A percentile compares a stretch with the other conserved stretches of the same genome.
Evolutionary conservation across 2,797 vertebrate genomes (phyloP).

Genomic region (Sparus aurata): DNA sequence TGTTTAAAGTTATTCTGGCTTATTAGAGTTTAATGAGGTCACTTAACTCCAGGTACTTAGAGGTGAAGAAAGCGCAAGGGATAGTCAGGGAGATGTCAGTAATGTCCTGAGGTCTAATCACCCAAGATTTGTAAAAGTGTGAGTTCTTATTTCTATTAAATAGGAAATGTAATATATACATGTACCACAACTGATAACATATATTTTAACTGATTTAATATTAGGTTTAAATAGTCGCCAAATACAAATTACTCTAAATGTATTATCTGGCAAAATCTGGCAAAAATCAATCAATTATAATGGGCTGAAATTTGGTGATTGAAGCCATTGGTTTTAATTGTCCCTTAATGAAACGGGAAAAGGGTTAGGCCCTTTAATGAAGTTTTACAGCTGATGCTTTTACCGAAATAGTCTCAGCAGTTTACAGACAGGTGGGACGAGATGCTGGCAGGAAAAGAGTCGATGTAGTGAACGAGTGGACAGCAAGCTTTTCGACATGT

Average conservation of each 20-base stretch:
- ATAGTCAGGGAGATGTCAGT: neutral
- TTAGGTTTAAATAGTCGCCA: neutral
- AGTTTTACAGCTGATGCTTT: constrained; percentile 4
- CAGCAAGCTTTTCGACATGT: neutral
- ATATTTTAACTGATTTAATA: neutral
- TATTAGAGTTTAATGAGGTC: neutral
- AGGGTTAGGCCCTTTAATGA: neutral
- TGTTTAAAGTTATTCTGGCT: neutral
- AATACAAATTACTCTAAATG: neutral
- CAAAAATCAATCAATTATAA: neutral
- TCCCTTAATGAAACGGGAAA: constrained; percentile 1
- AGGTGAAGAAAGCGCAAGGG: too few species aligned
- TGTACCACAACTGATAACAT: too few species aligned
- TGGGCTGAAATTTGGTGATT: constrained; percentile 10
- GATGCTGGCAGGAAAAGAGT: neutral
- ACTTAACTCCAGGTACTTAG: neutral
- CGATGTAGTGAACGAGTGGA: neutral
- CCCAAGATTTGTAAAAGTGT: too few species aligned
- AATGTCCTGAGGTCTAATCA: neutral
- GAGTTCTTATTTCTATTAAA: too few species aligned
- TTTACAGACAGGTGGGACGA: constrained; percentile 12
- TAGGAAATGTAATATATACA: too few species aligned
- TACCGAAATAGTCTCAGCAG: constrained; percentile 9
- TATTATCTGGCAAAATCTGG: neutral
- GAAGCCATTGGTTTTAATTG: neutral